Conservation (phyloP, 1,140 invertebrate species). For the Archegozetes longisetosus region DNA sequence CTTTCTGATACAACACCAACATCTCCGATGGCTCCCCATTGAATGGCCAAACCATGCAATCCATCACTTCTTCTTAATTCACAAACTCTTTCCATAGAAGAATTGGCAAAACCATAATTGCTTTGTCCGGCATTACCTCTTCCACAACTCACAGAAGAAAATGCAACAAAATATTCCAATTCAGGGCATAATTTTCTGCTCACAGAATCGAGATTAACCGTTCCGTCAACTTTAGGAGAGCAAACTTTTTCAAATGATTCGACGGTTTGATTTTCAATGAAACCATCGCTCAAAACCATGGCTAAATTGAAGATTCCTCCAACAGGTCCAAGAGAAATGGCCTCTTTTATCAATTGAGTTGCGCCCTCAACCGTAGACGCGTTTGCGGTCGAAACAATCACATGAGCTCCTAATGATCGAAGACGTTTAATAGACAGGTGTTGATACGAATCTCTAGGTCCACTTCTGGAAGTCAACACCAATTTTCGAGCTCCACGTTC, state of each 20-base stretch:
- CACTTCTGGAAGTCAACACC: slow-evolving; percentile 70
- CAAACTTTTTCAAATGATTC: slow-evolving; percentile 54
- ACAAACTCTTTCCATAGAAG: slow-evolving; percentile 82
- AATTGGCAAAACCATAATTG: slow-evolving; percentile 92
- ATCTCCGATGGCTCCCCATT: slow-evolving; percentile 94
- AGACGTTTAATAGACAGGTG: slow-evolving; percentile 29
- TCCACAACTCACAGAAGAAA: slow-evolving; percentile 85
- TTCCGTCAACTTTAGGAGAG: slow-evolving; percentile 42
- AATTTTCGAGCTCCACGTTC: slow-evolving; percentile 62
- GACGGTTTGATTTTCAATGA: slow-evolving; percentile 46
- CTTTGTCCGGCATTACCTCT: slow-evolving; percentile 83
- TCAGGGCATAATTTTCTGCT: slow-evolving; percentile 54
- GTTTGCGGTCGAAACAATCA: slow-evolving; percentile 52
- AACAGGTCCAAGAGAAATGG: slow-evolving; percentile 48
- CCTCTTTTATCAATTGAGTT: slow-evolving; percentile 37
- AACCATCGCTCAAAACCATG: slow-evolving; percentile 29
- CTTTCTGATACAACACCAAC: slow-evolving; percentile 75
- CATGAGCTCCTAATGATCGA: slow-evolving; percentile 45
- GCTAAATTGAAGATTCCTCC: slow-evolving; percentile 91
- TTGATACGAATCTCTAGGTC: slow-evolving; percentile 74
- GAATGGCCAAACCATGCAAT: slow-evolving; percentile 66
- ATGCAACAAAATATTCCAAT: slow-evolving; percentile 77
- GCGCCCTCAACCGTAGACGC: slow-evolving; percentile 45
- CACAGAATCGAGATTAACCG: slow-evolving; percentile 52
- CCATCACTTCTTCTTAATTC: slow-evolving; percentile 60